phyloP scores from a whole-genome alignment of 2,113 vertebrate species.

The Reinhardtius hippoglossoides region DNA sequence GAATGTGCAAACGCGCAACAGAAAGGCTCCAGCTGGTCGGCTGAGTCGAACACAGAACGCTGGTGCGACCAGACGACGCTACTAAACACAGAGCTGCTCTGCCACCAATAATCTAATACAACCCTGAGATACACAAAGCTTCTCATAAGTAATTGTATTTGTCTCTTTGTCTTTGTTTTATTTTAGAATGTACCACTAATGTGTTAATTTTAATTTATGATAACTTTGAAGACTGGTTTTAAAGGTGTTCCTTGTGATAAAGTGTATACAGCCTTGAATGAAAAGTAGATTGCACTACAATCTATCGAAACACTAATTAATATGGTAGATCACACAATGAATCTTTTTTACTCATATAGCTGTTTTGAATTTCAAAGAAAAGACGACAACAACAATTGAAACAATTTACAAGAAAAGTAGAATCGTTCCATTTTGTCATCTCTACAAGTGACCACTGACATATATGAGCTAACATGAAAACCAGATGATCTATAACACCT shows the following conservation, averaged over 20 bases:
- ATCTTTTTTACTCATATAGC: too few relatives aligned
- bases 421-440: too few relatives aligned
- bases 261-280: too few relatives aligned
- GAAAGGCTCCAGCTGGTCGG: not conserved
- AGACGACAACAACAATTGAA: not conserved
- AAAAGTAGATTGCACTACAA: too few relatives aligned
- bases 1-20: conserved; percentile 1
- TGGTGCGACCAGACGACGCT: not conserved
- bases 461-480: too few relatives aligned
- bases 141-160: not conserved
- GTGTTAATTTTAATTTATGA: not conserved
- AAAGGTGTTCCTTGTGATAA: not conserved
- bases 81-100: not conserved
- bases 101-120: not conserved
- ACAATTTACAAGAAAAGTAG: not conserved
- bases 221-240: not conserved
- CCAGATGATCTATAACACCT: too few relatives aligned
- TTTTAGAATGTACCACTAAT: not conserved
- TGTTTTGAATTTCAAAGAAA: not conserved
- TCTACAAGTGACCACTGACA: too few relatives aligned
- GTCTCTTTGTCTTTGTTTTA: not conserved
- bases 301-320: too few relatives aligned
- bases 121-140: not conserved
- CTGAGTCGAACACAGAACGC: not conserved
- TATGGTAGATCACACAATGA: too few relatives aligned